A percentile compares a stretch with the other conserved stretches of the same genome.
Conservation (phyloP, 2,888 invertebrate species). For the Chaetogeoica ovagalla region DNA sequence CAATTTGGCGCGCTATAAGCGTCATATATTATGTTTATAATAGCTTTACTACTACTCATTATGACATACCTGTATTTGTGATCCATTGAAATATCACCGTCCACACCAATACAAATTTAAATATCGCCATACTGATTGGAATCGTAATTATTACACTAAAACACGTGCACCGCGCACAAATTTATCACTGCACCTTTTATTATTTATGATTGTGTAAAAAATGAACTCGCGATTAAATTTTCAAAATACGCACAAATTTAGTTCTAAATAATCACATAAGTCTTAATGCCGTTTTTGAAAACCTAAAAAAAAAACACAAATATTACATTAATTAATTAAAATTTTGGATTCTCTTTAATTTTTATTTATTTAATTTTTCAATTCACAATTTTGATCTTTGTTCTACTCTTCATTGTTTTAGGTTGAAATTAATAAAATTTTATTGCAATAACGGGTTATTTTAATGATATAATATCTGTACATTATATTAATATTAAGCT, state of each 20-base stretch:
- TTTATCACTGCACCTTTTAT: background rate
- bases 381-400: no score
- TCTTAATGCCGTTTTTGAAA: background rate
- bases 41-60: no score
- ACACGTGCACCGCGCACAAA: background rate
- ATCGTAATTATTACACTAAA: conserved; percentile 4
- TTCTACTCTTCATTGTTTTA: no score
- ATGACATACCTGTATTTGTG: conserved; percentile 28
- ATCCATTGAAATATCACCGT: conserved; percentile 39
- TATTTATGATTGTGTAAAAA: background rate
- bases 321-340: background rate
- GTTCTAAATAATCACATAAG: conserved; percentile 13
- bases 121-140: conserved; percentile 9
- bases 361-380: no score
- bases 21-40: no score
- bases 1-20: no score
- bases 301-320: conserved; percentile 13
- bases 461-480: no score
- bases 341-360: no score
- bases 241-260: background rate
- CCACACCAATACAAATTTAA: conserved; percentile 8
- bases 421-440: no score
- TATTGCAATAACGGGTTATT: no score
- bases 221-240: background rate
- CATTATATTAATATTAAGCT: no score